Percentiles rank a stretch among this genome's conserved stretches.
Evolutionary conservation across 2,888 invertebrate species (phyloP).

Genomic region (Ernsta delagoae): DNA sequence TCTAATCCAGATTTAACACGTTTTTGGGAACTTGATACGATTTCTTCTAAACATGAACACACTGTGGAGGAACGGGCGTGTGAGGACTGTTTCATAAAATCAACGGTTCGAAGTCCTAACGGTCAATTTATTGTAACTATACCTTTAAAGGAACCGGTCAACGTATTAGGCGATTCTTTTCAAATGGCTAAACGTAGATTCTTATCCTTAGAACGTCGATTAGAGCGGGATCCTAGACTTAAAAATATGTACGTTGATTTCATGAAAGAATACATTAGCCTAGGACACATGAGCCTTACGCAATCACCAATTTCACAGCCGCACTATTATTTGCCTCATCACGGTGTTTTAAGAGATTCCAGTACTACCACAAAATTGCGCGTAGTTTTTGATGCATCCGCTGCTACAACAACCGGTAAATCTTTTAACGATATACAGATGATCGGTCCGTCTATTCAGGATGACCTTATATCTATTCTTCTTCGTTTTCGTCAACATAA

Average conservation of each 20-base stretch:
- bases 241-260: not conserved
- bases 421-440: not conserved
- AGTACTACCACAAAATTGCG: not conserved
- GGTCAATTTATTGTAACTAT: not conserved
- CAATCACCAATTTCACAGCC: not conserved
- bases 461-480: too few relatives aligned
- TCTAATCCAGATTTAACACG: slow-evolving; percentile 15
- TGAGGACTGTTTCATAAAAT: not conserved
- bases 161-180: slow-evolving; percentile 12
- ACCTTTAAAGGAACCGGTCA: not conserved
- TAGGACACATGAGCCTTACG: not conserved
- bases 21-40: slow-evolving; percentile 17
- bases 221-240: slow-evolving; percentile 9
- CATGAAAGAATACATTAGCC: not conserved
- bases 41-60: not conserved
- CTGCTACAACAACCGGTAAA: not conserved
- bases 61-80: not conserved
- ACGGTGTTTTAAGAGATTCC: not conserved
- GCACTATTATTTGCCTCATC: not conserved
- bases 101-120: not conserved
- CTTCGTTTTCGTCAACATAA: too few relatives aligned
- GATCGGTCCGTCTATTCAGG: not conserved
- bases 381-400: not conserved
- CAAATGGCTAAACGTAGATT: slow-evolving; percentile 25
- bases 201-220: slow-evolving; percentile 23